These are phyloP conservation scores for Petroica traversi DNA, from an alignment of 2,113 vertebrate genomes.

Conservation along the genomic window DNA sequence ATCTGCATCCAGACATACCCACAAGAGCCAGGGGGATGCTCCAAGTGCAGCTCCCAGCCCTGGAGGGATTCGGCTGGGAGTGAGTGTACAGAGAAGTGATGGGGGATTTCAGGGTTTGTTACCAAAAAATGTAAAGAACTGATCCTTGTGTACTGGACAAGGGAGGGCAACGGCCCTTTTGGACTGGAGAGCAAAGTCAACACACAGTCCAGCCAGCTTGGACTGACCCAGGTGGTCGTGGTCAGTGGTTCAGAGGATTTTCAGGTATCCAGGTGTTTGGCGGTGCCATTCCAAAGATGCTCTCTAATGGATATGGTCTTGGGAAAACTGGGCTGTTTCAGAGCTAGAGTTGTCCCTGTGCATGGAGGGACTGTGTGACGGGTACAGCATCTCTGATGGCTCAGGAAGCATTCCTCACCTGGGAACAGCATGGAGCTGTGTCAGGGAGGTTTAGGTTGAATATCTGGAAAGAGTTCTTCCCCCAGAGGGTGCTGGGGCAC, in stretches of 20 bases:
- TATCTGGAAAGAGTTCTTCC: background rate
- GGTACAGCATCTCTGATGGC: background rate
- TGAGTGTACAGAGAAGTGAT: background rate
- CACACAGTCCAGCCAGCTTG: fast-evolving
- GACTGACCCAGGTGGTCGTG: fast-evolving
- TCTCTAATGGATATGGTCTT: background rate
- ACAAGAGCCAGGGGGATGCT: background rate
- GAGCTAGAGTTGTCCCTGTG: background rate
- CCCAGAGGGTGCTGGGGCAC: background rate
- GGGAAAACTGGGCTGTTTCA: fast-evolving
- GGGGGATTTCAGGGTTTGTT: background rate
- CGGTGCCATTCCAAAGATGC: background rate
- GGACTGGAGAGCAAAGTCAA: background rate
- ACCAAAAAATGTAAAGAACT: background rate
- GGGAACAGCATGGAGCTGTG: background rate
- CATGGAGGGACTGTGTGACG: fast-evolving
- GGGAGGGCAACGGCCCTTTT: background rate
- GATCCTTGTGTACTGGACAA: background rate
- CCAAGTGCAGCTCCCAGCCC: background rate
- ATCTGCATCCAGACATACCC: background rate
- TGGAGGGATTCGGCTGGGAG: background rate
- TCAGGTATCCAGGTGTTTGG: background rate
- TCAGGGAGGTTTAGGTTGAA: background rate
- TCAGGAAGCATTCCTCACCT: background rate
- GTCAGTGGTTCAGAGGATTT: background rate